Conservation (phyloP, 2,113 vertebrate genomes). For the Tyto alba region DNA sequence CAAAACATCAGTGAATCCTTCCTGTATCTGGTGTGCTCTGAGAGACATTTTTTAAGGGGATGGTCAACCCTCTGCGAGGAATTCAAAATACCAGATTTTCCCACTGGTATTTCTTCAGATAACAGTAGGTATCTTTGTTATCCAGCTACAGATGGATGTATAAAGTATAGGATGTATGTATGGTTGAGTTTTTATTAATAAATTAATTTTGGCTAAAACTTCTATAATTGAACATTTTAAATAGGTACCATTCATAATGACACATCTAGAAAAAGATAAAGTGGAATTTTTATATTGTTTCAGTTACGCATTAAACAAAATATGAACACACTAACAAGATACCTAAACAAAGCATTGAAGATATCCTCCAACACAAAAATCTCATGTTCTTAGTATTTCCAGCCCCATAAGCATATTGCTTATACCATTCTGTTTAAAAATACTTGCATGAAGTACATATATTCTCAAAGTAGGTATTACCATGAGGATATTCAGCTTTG, state of each 20-base stretch:
- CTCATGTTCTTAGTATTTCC: not conserved
- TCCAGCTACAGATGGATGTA: not conserved
- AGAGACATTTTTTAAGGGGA: not conserved
- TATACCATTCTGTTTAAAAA: not conserved
- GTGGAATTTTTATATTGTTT: not conserved
- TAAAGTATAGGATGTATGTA: not conserved
- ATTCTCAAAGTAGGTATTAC: not conserved
- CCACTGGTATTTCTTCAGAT: not conserved
- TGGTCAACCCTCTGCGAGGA: not conserved
- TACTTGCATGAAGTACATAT: not conserved
- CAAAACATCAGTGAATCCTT: not conserved
- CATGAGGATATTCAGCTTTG: not conserved
- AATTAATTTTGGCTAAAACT: not conserved
- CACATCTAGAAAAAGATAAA: not conserved
- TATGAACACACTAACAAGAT: not conserved
- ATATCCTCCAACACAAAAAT: not conserved
- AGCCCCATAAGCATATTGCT: not conserved
- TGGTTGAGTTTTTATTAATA: not conserved
- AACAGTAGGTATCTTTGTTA: not conserved
- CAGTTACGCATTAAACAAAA: not conserved
- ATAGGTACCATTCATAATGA: not conserved
- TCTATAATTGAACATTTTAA: not conserved
- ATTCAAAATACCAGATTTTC: not conserved
- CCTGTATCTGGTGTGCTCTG: not conserved
- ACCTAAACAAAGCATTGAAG: not conserved